Evolutionary conservation across 2,797 vertebrate genomes (phyloP), one percentile per base, ranked within the genome.

Genomic region (Mus caroli): DNA sequence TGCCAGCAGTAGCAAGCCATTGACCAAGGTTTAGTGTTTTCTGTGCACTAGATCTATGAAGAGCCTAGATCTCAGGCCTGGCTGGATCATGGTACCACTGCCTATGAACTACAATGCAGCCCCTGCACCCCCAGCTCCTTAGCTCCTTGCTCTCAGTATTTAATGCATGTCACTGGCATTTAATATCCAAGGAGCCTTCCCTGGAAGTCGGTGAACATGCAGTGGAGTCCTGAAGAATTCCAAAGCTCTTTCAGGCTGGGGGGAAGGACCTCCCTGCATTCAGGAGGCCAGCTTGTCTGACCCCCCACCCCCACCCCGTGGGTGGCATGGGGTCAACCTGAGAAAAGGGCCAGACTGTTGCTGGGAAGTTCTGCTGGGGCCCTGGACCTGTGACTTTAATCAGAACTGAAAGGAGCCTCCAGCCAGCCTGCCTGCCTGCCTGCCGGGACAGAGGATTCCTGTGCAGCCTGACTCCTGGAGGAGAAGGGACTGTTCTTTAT

Each of bases 401-500:
- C 88, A 85, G 97, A 97, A 97, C 97, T 90, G 97, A 98, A 97
- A 96, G 96, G 97, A 94, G 37, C 80, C 80, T 67, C 96, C 96
- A 56, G 93, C 95, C 58, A 24, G 58, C 58, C n/a, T 17, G 54
- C 54, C 58, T 26, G 62, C 62, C 83, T 86, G 50, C 96, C 95
- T 46, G 94, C 96, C n/a, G 0, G 90, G 98, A 98, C 98, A 98
- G 98, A 98, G 91, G 98, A 98, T 98, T 98, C 98, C 98, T 95
- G 97, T 93, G 97, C 40, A 7, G n/a, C 13, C 40, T 6, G 43
- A 6, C 7, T 71, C 67, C 14, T 3, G 12, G 26, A 24, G 99
- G 98, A 99, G 99, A 98, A 99, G 99, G 99, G 99, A 98, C 98
- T 97, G 98, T 97, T 98, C 99, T 99, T 99, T 99, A 99, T 99